These are phyloP conservation scores for Heliconius hermathena DNA, from an alignment of 1,140 invertebrate species.

Conservation along the genomic window DNA sequence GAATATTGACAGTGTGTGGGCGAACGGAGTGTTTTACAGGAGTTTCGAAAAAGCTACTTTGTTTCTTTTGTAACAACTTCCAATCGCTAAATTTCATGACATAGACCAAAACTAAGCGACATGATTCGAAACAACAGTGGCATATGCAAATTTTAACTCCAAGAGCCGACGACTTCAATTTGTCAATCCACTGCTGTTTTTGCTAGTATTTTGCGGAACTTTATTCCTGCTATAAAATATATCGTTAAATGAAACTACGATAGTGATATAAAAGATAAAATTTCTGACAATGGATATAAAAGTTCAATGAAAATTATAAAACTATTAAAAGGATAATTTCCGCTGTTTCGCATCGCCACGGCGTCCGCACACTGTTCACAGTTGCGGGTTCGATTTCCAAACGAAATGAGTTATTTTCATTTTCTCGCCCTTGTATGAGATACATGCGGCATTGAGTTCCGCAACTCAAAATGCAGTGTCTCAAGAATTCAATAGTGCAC, in stretches of 20 bases:
- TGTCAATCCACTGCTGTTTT: slow-evolving; percentile 48
- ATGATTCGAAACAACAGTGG: slow-evolving; percentile 52
- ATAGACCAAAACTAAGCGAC: slow-evolving; percentile 28
- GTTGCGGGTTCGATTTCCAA: too few species aligned
- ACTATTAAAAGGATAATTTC: too few species aligned
- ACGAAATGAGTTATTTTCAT: too few species aligned
- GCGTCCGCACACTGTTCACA: too few species aligned
- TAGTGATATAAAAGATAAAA: neutral
- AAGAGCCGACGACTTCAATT: slow-evolving; percentile 57
- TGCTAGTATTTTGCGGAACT: neutral
- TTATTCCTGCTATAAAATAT: neutral
- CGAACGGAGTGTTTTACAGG: too few species aligned
- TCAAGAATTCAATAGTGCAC: too few species aligned
- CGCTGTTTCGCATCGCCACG: too few species aligned
- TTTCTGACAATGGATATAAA: neutral
- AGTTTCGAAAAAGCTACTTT: neutral
- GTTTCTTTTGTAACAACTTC: neutral
- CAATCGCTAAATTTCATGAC: slow-evolving; percentile 35
- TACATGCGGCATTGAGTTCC: too few species aligned
- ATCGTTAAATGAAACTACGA: neutral
- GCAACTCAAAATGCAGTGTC: too few species aligned
- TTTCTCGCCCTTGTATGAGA: too few species aligned
- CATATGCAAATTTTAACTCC: slow-evolving; percentile 62
- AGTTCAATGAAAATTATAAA: neutral
- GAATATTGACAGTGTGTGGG: too few species aligned